Evolutionary conservation across 1,140 invertebrate genomes (phyloP), one percentile per base, ranked within the genome.

Genomic region (Hylyphantes graminicola): DNA sequence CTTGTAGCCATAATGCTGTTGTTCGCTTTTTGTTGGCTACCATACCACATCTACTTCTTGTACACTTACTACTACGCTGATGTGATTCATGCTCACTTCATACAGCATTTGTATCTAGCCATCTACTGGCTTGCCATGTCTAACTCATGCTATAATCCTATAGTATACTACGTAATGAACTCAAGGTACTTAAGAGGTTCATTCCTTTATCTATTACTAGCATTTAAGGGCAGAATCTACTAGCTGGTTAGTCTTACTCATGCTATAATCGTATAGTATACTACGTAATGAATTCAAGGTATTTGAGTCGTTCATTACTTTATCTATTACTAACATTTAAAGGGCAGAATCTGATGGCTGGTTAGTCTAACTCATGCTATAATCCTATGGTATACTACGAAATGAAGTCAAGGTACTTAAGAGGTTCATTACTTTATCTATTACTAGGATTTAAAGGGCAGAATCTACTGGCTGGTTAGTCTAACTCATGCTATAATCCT

Each of bases 51-150:
- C 10, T 98, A 97, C 90, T 97, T 97, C 89, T 94, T 97, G 83
- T 90, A 96, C n/a, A 94, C 93, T 0, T 93, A 94, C 35, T 93
- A 94, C 87, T 93, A 94, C 88, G 94, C 95, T 4, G 92, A 94
- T 70, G 92, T 96, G 65, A 90, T 93, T 51, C 93, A 93, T 77
- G 74, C 55, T 35, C 90, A 92, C 0, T 95, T 95, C 88, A 95
- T 97, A 85, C 96, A 97, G 89, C 96, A 98, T 89, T 91, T 97
- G 13, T 98, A 95, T 89, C 90, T 97, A 83, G 93, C 92, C 65
- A 96, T 97, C 87, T 98, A 97, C 89, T 97, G 96, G 94, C 91
- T 98, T 21, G 96, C 96, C 2, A 98, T 98, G 96, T 96, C 95
- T 89, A 97, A 97, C 89, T 96, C 95, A 86, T 96, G 97, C 94